A percentile compares a stretch with the other conserved stretches of the same genome.
These are phyloP conservation scores for Portunus trituberculatus DNA, from an alignment of 1,140 invertebrate genomes.

Conservation along the genomic window DNA sequence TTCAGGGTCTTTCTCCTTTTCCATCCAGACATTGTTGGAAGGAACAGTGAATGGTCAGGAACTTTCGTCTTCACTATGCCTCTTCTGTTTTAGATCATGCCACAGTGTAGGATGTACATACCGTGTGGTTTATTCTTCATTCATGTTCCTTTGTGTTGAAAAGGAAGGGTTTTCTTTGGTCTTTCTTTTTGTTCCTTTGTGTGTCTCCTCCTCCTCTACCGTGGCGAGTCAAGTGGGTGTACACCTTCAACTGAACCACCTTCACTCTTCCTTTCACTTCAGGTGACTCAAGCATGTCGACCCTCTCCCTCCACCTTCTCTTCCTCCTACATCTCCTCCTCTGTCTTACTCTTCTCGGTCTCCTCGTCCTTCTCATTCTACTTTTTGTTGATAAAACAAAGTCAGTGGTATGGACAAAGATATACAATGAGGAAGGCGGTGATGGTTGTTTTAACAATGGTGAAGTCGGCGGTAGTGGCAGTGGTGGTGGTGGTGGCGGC, in stretches of 20 bases:
- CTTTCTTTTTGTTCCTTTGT: conserved; percentile 78
- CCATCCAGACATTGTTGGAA: too few relatives aligned
- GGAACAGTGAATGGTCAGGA: too few relatives aligned
- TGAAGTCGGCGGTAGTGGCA: not conserved
- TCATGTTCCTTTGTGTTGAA: too few relatives aligned
- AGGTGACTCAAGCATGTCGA: not conserved
- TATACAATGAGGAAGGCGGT: not conserved
- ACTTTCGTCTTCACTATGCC: too few relatives aligned
- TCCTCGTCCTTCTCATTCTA: not conserved
- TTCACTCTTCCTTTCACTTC: conserved; percentile 91
- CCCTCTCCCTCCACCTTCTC: conserved; percentile 85
- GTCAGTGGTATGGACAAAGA: too few relatives aligned
- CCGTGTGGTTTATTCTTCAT: too few relatives aligned
- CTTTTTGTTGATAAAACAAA: too few relatives aligned
- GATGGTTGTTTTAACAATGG: not conserved
- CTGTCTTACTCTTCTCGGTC: too few relatives aligned
- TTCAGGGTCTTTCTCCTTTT: not conserved
- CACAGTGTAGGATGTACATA: too few relatives aligned
- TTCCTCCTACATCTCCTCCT: not conserved
- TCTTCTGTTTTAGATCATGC: too few relatives aligned
- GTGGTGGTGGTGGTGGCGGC: too few relatives aligned
- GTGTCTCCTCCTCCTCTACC: conserved; percentile 82
- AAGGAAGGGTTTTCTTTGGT: conserved; percentile 56
- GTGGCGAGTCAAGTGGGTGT: not conserved
- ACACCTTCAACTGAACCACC: conserved; percentile 86